Evolutionary conservation across 2,797 vertebrate species (phyloP), one percentile per base, ranked within the genome.

Genomic region (Melanotaenia boesemani): DNA sequence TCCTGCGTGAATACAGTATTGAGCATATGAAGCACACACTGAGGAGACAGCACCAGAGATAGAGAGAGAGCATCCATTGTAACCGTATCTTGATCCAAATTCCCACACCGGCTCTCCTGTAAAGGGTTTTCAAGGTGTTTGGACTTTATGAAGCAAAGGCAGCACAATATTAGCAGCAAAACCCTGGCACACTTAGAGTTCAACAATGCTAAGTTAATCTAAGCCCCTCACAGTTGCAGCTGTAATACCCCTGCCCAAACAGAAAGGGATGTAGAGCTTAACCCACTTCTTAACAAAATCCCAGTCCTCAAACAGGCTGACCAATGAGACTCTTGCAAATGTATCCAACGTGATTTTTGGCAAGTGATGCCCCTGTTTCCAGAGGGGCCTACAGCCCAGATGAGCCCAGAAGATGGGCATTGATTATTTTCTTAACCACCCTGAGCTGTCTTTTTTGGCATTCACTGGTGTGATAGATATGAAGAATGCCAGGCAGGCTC

Each of bases 211-310:
- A 66, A 63, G n/a, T 76, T 77, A 74, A 86, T 86, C 66, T 74
- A 77, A 79, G 60, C 37, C 67, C 82, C 63, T 78, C 55, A 61
- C 37, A 82, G 60, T 34, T 62, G 67, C 67, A 62, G 76, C 62
- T 86, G 68, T 76, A 83, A 85, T 78, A 78, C 69, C 68, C 75
- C 71, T 74, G 60, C 72, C 80, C 80, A 81, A 76, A 89, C 79
- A 83, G 74, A 76, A 88, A 75, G 74, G 77, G 76, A 81, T 60
- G 55, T 57, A 48, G 62, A 78, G 77, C 82, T 89, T 89, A 89
- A 93, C 87, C 85, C 64, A 88, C 67, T 86, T 90, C 79, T 84
- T 81, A 72, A 70, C 80, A 75, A 80, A 85, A 80, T 82, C 79
- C 71, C 76, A 81, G 73, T 82, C 72, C 77, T 73, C 63, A 68